Conservation (phyloP, 2,888 invertebrate genomes). For the Macrophya alboannulata region DNA sequence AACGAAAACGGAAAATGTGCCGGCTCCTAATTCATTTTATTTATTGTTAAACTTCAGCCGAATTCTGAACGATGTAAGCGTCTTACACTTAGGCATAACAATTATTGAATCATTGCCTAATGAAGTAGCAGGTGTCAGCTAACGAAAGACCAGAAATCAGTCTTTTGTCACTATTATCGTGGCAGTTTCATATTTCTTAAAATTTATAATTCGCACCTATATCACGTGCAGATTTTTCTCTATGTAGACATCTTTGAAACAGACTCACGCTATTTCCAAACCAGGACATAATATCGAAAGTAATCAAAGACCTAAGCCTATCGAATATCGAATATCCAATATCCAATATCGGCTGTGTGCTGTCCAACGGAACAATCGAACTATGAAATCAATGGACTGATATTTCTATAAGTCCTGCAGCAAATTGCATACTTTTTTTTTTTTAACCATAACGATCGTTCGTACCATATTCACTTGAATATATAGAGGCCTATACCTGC, state of each 20-base stretch:
- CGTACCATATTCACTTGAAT: neutral
- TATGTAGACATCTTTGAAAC: neutral
- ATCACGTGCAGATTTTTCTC: neutral
- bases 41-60: neutral
- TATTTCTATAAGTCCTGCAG: slow-evolving; percentile 29
- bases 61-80: neutral
- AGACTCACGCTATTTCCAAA: neutral
- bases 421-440: neutral
- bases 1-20: slow-evolving; percentile 33
- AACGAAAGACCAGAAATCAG: neutral
- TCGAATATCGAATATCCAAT: slow-evolving; percentile 36
- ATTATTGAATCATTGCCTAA: neutral
- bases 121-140: neutral
- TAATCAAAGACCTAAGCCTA: slow-evolving; percentile 17
- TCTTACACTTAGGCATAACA: neutral
- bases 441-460: neutral
- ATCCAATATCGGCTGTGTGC: neutral
- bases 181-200: neutral
- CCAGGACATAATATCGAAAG: neutral
- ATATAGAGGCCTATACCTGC: neutral
- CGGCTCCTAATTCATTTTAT: slow-evolving; percentile 24
- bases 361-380: neutral
- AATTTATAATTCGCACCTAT: neutral
- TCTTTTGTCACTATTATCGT: neutral
- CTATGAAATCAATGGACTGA: slow-evolving; percentile 15